Percentiles rank a stretch among this genome's conserved stretches.
phyloP scores from a whole-genome alignment of 2,888 invertebrate genomes.

The Thecophora atra region DNA sequence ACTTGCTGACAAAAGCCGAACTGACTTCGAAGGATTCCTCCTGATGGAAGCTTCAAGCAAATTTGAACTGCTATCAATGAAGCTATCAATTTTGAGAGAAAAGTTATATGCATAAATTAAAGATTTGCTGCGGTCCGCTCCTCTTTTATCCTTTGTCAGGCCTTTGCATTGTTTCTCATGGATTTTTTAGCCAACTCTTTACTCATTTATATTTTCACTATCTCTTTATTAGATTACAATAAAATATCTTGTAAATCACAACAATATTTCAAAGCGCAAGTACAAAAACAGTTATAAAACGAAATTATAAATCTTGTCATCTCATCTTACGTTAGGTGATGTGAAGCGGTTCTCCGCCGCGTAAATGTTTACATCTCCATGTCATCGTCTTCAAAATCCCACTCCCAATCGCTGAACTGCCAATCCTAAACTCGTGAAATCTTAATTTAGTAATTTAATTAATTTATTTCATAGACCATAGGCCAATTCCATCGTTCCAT shows the following conservation, averaged over 20 bases:
- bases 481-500: background rate
- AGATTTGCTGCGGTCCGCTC: too few species aligned
- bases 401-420: constrained; percentile 60
- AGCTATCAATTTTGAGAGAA: too few species aligned
- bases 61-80: too few species aligned
- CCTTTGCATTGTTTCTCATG: too few species aligned
- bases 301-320: constrained; percentile 10
- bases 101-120: too few species aligned
- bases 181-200: background rate
- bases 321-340: background rate
- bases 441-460: background rate
- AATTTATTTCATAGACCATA: background rate
- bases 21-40: too few species aligned
- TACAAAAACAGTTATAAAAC: constrained; percentile 15
- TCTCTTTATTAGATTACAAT: background rate
- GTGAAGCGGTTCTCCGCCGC: background rate
- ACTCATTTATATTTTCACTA: constrained; percentile 6
- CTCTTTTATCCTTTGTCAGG: too few species aligned
- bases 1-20: too few species aligned
- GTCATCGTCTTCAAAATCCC: constrained; percentile 55
- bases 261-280: constrained; percentile 11
- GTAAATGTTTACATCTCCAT: constrained; percentile 46
- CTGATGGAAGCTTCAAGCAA: too few species aligned
- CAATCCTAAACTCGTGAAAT: constrained; percentile 50
- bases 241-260: constrained; percentile 29